A percentile compares a stretch with the other conserved stretches of the same genome.
These are phyloP conservation scores for Drosophila prolongata DNA, from an alignment of 2,888 invertebrate genomes.

Conservation along the genomic window DNA sequence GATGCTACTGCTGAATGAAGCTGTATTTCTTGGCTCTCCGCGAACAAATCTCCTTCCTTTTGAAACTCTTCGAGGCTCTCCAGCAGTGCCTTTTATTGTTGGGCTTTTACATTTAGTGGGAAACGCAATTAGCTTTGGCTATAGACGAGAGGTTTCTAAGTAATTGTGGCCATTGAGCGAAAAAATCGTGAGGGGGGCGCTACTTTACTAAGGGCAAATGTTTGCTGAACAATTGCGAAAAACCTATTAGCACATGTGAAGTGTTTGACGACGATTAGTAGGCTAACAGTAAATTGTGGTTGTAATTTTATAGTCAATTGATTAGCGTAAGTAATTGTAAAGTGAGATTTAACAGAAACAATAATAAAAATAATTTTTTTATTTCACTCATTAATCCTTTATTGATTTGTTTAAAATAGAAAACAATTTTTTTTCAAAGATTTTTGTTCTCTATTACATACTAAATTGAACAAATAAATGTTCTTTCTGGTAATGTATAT, in stretches of 20 bases:
- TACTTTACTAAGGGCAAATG: constrained; percentile 10
- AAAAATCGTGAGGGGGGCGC: constrained; percentile 5
- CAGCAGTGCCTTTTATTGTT: constrained; percentile 20
- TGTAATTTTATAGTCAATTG: constrained; percentile 3
- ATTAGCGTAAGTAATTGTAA: not conserved
- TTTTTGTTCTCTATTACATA: no score
- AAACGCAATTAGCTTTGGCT: constrained; percentile 46
- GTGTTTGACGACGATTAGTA: not conserved
- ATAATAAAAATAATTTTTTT: no score
- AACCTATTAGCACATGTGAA: constrained; percentile 25
- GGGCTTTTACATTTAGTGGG: constrained; percentile 36
- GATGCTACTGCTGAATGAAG: constrained; percentile 78
- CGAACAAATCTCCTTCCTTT: constrained; percentile 17
- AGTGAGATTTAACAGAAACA: no score
- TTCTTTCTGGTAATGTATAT: no score
- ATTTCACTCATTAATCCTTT: no score
- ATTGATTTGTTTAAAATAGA: not conserved
- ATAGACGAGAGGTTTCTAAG: constrained; percentile 27
- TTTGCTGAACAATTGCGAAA: constrained; percentile 24
- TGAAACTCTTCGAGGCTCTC: constrained; percentile 16
- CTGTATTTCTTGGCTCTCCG: constrained; percentile 56
- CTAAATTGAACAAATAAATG: no score
- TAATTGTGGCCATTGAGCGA: constrained; percentile 17
- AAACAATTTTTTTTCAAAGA: not conserved
- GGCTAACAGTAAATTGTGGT: not conserved